Percentiles rank a stretch among this genome's conserved stretches.
phyloP scores from a whole-genome alignment of 30 jellyfish, hydroid and myxozoan species.

The Clytia hemisphaerica region DNA sequence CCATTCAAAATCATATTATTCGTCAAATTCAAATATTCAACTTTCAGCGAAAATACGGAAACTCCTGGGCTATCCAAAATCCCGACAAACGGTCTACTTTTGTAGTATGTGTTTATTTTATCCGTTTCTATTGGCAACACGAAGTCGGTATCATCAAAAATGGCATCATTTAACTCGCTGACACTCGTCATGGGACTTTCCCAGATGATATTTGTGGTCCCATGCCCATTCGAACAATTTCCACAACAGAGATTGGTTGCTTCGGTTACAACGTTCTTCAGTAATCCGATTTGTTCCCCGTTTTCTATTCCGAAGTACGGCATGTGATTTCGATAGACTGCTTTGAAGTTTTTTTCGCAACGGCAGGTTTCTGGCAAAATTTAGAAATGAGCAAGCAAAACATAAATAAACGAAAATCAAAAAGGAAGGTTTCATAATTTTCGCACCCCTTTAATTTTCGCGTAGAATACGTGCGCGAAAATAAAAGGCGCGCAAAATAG shows the following conservation, averaged over 20 bases:
- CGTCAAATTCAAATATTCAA: slow-evolving; percentile 6
- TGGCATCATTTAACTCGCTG: neutral
- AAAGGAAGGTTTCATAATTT: too few species aligned
- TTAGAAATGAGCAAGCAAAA: neutral
- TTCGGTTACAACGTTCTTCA: neutral
- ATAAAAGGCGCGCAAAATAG: too few species aligned
- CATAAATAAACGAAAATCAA: neutral
- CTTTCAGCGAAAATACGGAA: slow-evolving; percentile 2
- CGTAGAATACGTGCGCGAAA: too few species aligned
- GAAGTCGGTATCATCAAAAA: neutral
- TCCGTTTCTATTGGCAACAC: neutral
- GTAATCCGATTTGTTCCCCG: neutral
- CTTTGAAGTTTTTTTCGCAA: neutral
- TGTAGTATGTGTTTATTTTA: neutral
- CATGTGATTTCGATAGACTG: neutral
- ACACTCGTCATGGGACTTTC: neutral
- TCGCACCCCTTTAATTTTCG: too few species aligned
- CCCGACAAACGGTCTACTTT: neutral
- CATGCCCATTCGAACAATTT: slow-evolving; percentile 5
- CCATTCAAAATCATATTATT: neutral
- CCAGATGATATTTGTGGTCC: neutral
- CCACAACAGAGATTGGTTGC: slow-evolving; percentile 1
- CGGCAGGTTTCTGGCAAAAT: slow-evolving; percentile 3
- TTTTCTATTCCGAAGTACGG: neutral
- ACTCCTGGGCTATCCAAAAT: slow-evolving; percentile 4